Base-by-base conservation (phyloP, 2,888 invertebrate genomes). In the Nomada ferruginata region DNA sequence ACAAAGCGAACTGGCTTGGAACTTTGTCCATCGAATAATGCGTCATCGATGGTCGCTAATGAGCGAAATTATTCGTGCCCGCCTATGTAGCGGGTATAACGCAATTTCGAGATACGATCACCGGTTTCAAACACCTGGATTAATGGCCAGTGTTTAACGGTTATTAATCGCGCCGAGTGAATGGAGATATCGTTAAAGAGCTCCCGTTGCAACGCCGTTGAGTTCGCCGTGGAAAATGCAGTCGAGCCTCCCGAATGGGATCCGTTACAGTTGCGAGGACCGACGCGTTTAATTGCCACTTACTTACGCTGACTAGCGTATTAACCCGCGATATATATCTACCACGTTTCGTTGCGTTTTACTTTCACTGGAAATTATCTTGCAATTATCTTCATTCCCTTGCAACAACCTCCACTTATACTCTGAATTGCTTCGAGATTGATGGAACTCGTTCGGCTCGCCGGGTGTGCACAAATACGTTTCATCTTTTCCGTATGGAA, bases 71-170 rank as follows among this genome's bases (percentile, higher is more conserved):
- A 71, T 66, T 68, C 53, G 52, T 36, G 23, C 2, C 20, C 42
- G 29, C 15, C n/a, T 57, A 50, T 36, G 26, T 10, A 44, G n/a
- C 13, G 26, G 61, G 55, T 66, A 61, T 65, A 68, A 60, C 52
- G 47, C 52, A 44, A 71, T 82, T 60, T 29, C 57, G 52, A 29
- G 29, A 26, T 71, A 18, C 63, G 63, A 36, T 60, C 44, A 52
- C 52, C 59, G 29, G 36, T 61, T 82, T 63, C 42, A 59, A 82
- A 63, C 71, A 65, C 57, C 29, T 26, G 59, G 61, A 26, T 71
- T 82, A 82, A 75, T 82, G 47, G 71, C 55, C 52, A 57, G 63
- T 68, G 76, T 82, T 82, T 76, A 82, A 71, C 50, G 82, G 65
- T 75, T 68, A 76, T 82, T 76, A 82, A 82, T 82, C 76, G 76